Percentiles rank a stretch among this genome's conserved stretches.
Conservation (phyloP, 2,888 invertebrate genomes). For the Hymenopus coronatus region DNA sequence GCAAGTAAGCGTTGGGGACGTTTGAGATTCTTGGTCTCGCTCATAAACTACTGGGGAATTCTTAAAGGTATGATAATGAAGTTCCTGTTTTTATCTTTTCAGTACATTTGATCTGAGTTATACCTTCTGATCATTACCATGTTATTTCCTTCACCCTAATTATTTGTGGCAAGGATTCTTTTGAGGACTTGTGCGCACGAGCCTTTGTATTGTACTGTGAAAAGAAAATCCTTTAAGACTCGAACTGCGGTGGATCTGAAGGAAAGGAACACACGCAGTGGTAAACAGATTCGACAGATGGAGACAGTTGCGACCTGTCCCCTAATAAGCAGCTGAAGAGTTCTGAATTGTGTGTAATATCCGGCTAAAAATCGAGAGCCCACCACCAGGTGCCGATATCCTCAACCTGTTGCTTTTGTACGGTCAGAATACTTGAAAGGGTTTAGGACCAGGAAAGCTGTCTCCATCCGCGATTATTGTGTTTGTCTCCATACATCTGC, state of each 20-base stretch:
- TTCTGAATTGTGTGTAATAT: not conserved
- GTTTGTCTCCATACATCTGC: not conserved
- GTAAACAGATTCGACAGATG: not conserved
- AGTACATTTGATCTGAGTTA: too few relatives aligned
- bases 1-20: too few relatives aligned
- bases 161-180: not conserved
- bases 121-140: not conserved
- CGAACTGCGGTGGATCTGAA: not conserved
- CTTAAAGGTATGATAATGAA: too few relatives aligned
- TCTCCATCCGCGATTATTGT: not conserved
- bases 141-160: not conserved
- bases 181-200: not conserved
- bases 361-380: not conserved
- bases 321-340: not conserved
- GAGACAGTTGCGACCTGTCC: not conserved
- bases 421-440: not conserved
- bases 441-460: not conserved
- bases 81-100: too few relatives aligned
- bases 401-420: not conserved
- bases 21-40: too few relatives aligned
- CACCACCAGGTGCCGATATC: not conserved
- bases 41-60: too few relatives aligned
- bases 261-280: not conserved
- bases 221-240: not conserved
- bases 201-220: not conserved